Conservation (phyloP, 2,113 vertebrate genomes). For the Dromiciops gliroides region DNA sequence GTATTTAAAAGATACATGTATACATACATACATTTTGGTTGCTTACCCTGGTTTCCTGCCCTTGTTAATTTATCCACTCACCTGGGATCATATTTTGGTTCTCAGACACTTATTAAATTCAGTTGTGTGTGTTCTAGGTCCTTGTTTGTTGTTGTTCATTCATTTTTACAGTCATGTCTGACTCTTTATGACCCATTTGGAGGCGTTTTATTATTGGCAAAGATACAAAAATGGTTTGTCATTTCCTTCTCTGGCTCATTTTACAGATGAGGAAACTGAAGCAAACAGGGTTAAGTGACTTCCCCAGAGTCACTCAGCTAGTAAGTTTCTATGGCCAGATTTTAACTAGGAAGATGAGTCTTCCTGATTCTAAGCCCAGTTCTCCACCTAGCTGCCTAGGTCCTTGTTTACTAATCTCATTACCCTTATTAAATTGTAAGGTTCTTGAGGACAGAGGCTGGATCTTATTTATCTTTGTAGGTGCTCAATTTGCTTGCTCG, state of each 20-base stretch:
- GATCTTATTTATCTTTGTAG: not conserved
- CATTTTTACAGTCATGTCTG: not conserved
- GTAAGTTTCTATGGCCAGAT: not conserved
- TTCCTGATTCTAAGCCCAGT: not conserved
- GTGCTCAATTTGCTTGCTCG: not conserved
- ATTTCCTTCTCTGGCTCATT: not conserved
- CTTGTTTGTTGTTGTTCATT: not conserved
- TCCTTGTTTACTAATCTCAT: not conserved
- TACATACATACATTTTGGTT: not conserved
- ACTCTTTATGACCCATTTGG: not conserved
- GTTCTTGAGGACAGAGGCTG: not conserved
- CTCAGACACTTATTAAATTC: not conserved
- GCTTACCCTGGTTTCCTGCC: not conserved
- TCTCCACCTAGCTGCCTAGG: not conserved
- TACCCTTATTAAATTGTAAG: not conserved
- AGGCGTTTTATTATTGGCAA: not conserved
- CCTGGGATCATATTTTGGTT: not conserved
- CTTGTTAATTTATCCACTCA: not conserved
- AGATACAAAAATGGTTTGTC: not conserved
- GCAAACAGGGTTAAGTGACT: not conserved
- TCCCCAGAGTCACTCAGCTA: not conserved
- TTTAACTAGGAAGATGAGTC: not conserved
- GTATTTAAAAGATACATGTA: not conserved
- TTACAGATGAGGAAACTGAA: not conserved
- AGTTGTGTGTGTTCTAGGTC: not conserved